Conservation (phyloP, 2,797 vertebrate genomes). For the Eospalax fontanierii region DNA sequence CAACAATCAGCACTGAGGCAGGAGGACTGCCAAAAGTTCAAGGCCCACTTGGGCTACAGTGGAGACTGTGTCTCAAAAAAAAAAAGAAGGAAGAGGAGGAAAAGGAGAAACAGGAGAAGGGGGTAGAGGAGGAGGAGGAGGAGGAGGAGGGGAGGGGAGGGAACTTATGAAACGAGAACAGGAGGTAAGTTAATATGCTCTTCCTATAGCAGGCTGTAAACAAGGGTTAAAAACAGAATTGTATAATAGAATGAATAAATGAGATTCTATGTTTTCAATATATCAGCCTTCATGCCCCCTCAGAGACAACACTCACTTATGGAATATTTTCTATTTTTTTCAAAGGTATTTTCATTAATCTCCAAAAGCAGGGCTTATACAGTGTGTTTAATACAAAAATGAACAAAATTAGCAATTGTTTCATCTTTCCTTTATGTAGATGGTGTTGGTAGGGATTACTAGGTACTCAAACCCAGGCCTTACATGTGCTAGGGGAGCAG, state of each 20-base stretch:
- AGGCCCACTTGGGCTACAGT: not conserved
- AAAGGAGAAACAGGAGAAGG: no score
- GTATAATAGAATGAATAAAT: not conserved
- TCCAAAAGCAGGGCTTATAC: not conserved
- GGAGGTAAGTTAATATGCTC: not conserved
- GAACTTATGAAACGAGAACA: not conserved
- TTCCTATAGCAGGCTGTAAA: not conserved
- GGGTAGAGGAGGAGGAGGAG: no score
- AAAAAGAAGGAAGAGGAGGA: not conserved
- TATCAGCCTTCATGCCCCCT: not conserved
- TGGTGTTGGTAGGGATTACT: not conserved
- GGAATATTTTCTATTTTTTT: slow-evolving; percentile 32
- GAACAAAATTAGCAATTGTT: not conserved
- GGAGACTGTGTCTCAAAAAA: not conserved
- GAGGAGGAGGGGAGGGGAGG: not conserved
- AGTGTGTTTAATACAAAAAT: not conserved
- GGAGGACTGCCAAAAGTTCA: not conserved
- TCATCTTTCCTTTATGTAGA: not conserved
- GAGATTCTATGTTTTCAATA: not conserved
- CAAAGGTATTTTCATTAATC: not conserved
- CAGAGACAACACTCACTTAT: slow-evolving; percentile 30
- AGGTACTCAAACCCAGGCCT: not conserved
- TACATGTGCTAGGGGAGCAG: not conserved
- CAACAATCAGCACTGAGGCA: not conserved
- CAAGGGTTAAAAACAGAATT: slow-evolving; percentile 10